Base-by-base conservation (phyloP, 2,113 vertebrate genomes). In the Pluvialis apricaria region DNA sequence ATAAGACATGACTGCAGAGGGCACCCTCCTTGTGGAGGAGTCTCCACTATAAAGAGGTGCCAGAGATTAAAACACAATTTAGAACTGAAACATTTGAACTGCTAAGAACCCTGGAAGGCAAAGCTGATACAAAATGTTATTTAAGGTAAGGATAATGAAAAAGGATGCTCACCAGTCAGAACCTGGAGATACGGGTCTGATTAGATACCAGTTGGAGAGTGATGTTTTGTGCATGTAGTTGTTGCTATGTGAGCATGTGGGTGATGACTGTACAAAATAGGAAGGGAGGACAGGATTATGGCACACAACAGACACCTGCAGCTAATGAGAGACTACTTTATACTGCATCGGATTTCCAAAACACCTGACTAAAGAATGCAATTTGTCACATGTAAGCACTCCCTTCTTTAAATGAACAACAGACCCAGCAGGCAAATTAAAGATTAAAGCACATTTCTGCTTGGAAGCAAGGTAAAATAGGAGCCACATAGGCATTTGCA, bases 71-170 rank as follows among this genome's bases (percentile, higher is more conserved):
- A 75, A 21, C 14, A 58, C 13, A 57, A 2, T 82, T 87, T 72
- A 87, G 58, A 85, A 32, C 25, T 3, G 31, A 65, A 78, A n/a
- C 9, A 20, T 66, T 34, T 44, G 32, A 91, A 71, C 21, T 38
- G 8, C 64, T 47, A 22, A 60, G 21, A 84, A 21, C 16, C 15
- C 25, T 51, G 73, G 69, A 61, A 90, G 57, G 34, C 40, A 69
- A 85, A 91, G 21, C 5, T 72, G 87, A 72, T 44, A 34, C 16
- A 76, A 84, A 79, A 79, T 45, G 13, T 44, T 91, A 13, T 52
- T 91, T 94, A 71, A 78, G 26, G 60, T 62, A 82, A 72, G 25
- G 28, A 69, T 85, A 68, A 94, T 42, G n/a, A 65, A 87, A 89
- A 95, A 61, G 7, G 17, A 57, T 34, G 13, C 5, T 65, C 26